Conservation (phyloP, 2,888 invertebrate species). For the Polydesmus complanatus region DNA sequence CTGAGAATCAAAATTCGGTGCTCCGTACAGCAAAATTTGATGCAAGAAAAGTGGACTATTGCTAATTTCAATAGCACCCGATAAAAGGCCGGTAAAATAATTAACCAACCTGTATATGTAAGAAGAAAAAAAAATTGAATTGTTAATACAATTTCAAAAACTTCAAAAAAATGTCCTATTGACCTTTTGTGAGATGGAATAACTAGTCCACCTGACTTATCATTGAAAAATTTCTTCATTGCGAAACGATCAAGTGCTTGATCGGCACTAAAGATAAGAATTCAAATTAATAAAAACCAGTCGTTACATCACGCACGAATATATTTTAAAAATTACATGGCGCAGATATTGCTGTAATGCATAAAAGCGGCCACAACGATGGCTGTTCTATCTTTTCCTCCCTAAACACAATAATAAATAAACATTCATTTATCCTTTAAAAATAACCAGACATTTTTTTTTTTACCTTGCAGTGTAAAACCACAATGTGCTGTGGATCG, state of each 20-base stretch:
- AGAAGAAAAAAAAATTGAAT: no score
- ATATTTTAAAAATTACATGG: slow-evolving; percentile 32
- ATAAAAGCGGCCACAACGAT: slow-evolving; percentile 82
- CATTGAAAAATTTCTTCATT: slow-evolving; percentile 79
- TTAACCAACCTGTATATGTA: slow-evolving; percentile 63
- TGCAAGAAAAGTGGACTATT: slow-evolving; percentile 72
- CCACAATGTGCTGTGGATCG: slow-evolving; percentile 69
- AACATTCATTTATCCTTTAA: not conserved
- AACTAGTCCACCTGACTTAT: slow-evolving; percentile 53
- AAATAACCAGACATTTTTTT: not conserved
- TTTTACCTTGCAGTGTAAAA: slow-evolving; percentile 60
- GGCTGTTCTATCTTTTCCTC: slow-evolving; percentile 69
- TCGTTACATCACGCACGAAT: not conserved
- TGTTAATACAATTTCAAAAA: not conserved
- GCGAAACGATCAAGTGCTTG: slow-evolving; percentile 76
- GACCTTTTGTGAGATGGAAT: slow-evolving; percentile 62
- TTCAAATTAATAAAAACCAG: not conserved
- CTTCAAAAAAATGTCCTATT: slow-evolving; percentile 1
- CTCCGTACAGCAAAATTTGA: slow-evolving; percentile 69
- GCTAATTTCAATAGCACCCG: slow-evolving; percentile 77
- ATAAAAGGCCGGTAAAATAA: slow-evolving; percentile 78
- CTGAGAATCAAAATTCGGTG: slow-evolving; percentile 50
- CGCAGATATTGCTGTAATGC: slow-evolving; percentile 87
- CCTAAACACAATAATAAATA: slow-evolving; percentile 40
- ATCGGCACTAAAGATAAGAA: slow-evolving; percentile 34